Percentiles rank a stretch among this genome's conserved stretches.
phyloP scores from a whole-genome alignment of 2,888 invertebrate genomes.

The Ormyrus pomaceus region DNA sequence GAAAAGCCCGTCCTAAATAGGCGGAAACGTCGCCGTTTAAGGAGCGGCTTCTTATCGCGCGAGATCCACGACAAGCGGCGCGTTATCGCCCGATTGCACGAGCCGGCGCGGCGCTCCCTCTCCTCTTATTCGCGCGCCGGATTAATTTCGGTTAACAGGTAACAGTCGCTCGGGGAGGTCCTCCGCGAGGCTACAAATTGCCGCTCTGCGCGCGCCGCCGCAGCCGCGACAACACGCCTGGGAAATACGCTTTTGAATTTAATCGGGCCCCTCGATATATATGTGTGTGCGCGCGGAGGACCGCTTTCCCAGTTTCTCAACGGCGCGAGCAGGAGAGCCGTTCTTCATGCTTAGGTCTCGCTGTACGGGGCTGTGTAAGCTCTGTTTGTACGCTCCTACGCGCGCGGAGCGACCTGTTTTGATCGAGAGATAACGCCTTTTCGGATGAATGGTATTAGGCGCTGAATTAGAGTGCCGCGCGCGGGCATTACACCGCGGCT shows the following conservation, averaged over 20 bases:
- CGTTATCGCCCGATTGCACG: slow-evolving; percentile 48
- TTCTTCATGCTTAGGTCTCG: neutral
- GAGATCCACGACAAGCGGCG: slow-evolving; percentile 31
- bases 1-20: slow-evolving; percentile 48
- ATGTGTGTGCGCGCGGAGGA: neutral
- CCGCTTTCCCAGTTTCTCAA: neutral
- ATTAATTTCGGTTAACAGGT: slow-evolving; percentile 71
- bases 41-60: neutral
- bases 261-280: slow-evolving; percentile 47
- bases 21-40: slow-evolving; percentile 45
- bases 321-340: neutral
- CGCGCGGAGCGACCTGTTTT: neutral
- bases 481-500: neutral
- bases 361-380: neutral
- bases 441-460: slow-evolving; percentile 43
- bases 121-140: slow-evolving; percentile 38
- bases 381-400: too few relatives aligned
- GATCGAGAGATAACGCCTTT: slow-evolving; percentile 49
- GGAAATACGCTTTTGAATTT: slow-evolving; percentile 69
- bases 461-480: slow-evolving; percentile 10
- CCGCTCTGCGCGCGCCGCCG: slow-evolving; percentile 48
- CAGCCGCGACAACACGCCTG: slow-evolving; percentile 65
- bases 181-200: slow-evolving; percentile 60
- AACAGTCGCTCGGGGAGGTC: slow-evolving; percentile 68
- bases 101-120: neutral